Conservation (phyloP, 2,113 vertebrate genomes). For the Acinonyx jubatus region DNA sequence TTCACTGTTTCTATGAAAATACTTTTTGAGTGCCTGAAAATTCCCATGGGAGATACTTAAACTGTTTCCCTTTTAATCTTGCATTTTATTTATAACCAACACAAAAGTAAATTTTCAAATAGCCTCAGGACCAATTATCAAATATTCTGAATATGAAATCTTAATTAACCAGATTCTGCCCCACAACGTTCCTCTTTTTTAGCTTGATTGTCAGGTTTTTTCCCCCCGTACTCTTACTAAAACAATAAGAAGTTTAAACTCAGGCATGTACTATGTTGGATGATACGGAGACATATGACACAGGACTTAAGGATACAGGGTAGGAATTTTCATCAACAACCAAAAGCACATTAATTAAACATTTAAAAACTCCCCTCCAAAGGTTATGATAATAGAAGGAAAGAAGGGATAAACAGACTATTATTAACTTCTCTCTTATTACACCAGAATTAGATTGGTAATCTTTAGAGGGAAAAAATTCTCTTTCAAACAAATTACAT, state of each 20-base stretch:
- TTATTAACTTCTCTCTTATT: neutral
- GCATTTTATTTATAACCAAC: neutral
- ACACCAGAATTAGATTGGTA: neutral
- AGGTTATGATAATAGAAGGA: neutral
- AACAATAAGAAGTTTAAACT: neutral
- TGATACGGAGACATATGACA: neutral
- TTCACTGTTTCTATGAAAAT: slow-evolving; percentile 20
- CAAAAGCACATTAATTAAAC: neutral
- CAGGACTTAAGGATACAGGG: neutral
- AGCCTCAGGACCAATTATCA: neutral
- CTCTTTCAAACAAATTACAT: neutral
- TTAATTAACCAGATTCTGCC: neutral
- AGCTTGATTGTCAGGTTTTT: neutral
- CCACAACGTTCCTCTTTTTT: neutral
- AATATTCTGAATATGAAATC: slow-evolving; percentile 26
- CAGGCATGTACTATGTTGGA: neutral
- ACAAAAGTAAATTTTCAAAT: slow-evolving; percentile 38
- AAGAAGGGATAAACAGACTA: neutral
- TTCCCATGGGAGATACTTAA: neutral
- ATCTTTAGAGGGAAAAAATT: neutral
- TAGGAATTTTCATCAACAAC: slow-evolving; percentile 9
- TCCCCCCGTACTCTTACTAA: neutral
- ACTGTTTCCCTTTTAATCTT: neutral
- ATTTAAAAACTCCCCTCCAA: slow-evolving; percentile 32
- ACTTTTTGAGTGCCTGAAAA: neutral